phyloP scores from a whole-genome alignment of 2,113 vertebrate species.

The Typhlomys cinereus region DNA sequence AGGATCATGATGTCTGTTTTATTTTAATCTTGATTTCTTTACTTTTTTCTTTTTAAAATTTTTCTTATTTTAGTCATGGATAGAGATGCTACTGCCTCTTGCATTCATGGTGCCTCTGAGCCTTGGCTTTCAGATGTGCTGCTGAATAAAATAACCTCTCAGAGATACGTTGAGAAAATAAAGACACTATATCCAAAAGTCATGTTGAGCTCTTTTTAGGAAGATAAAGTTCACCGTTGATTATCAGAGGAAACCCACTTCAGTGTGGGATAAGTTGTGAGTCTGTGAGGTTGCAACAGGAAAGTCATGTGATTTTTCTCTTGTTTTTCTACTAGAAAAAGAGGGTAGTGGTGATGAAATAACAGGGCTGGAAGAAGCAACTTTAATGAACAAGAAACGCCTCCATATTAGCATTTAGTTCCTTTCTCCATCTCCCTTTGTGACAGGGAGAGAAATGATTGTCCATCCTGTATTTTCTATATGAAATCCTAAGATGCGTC shows the following conservation, averaged over 20 bases:
- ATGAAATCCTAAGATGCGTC: neutral
- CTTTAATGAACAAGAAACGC: neutral
- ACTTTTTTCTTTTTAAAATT: neutral
- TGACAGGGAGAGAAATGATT: too few relatives aligned
- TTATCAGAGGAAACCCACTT: too few relatives aligned
- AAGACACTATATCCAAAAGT: neutral
- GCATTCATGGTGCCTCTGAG: conserved; percentile 1
- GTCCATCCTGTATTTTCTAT: neutral
- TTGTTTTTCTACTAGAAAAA: neutral
- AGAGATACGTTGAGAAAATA: neutral
- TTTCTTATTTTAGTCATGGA: conserved; percentile 24
- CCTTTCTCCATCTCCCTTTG: too few relatives aligned
- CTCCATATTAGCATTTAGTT: neutral
- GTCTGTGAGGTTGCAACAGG: neutral
- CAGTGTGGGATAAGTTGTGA: too few relatives aligned
- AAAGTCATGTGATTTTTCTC: neutral
- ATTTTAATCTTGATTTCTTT: neutral
- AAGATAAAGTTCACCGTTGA: neutral
- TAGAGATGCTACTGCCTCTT: neutral
- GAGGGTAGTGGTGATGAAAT: neutral
- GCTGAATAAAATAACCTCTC: neutral
- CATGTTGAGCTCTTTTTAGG: neutral
- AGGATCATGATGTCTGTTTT: neutral
- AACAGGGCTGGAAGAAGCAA: neutral
- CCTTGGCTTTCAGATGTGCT: neutral